A percentile compares a stretch with the other conserved stretches of the same genome.
Evolutionary conservation across 2,113 vertebrate genomes (phyloP).

Genomic region (rat (Rattus norvegicus)): DNA sequence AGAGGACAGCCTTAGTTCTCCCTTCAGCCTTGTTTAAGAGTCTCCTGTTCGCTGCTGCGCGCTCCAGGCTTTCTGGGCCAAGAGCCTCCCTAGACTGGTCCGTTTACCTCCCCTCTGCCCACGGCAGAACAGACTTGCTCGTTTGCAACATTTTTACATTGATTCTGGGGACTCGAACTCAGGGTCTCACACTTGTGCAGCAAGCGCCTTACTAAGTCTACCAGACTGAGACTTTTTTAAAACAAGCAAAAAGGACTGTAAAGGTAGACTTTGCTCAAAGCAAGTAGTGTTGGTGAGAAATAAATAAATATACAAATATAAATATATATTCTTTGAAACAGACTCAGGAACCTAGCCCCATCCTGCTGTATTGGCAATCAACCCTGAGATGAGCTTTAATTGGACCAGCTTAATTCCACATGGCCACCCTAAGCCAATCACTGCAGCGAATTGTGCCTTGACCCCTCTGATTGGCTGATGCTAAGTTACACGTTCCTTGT

Average conservation of each 20-base stretch:
- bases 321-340: background rate
- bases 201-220: background rate
- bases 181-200: background rate
- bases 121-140: background rate
- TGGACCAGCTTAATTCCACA: background rate
- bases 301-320: background rate
- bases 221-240: background rate
- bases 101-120: background rate
- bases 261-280: background rate
- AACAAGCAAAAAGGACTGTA: background rate
- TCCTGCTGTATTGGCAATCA: background rate
- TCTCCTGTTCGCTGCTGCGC: background rate
- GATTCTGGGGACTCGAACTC: background rate
- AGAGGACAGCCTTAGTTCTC: background rate
- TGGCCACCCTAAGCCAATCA: background rate
- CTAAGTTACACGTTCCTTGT: background rate
- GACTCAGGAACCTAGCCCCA: background rate
- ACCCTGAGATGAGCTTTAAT: background rate
- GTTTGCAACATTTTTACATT: no score
- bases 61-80: background rate
- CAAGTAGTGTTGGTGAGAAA: background rate
- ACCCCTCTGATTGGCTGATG: background rate
- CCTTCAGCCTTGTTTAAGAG: background rate
- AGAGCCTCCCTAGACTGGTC: background rate
- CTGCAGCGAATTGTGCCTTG: accelerated